Evolutionary conservation across 2,113 vertebrate genomes (phyloP), one percentile per base, ranked within the genome.

Genomic region (Sturnira hondurensis): DNA sequence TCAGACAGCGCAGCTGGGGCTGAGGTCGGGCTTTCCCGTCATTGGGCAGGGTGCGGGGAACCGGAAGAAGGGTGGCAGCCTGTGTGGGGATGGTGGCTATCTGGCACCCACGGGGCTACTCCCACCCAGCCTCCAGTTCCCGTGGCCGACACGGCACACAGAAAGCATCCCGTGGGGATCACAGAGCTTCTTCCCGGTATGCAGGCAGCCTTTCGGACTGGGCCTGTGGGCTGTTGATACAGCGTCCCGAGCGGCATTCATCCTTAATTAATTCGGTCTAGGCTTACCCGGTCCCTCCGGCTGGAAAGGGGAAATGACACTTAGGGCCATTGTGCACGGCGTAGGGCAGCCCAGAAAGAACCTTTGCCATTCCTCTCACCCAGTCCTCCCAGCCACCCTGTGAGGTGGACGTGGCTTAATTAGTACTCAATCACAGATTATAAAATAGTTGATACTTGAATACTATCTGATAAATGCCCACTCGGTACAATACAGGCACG

Each of bases 251-350:
- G 56, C 86, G 45, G 45, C 9, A 5, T 19, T 2, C 19, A 61
- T 3, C 47, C 65, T 20, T 45, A 17, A 20, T 38, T 28, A 33
- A 81, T 4, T 28, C 26, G 31, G 8, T 5, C 15, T 26, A 15
- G 0, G 12, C 67, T 65, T 78, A 41, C 28, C 20, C 3, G 38
- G 76, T 38, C n/a, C 43, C 50, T 73, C 84, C 24, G 86, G 36
- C 52, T 52, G 65, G 41, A 41, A 91, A 61, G 45, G 20, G 8
- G 38, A 38, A 71, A 26, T 0, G 8, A 67, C 5, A 24, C n/a
- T 19, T 1, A 4, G 11, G 20, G 20, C 56, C 33, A 0, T 1
- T 1, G 8, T 20, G 33, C 58, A 31, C 0, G 2, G 36, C 11
- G 2, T 15, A 0, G 3, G 26, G 50, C 4, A 43, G 15, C 8